Evolutionary conservation across 1,140 invertebrate species (phyloP).

Genomic region (Cyphomyrmex costatus): DNA sequence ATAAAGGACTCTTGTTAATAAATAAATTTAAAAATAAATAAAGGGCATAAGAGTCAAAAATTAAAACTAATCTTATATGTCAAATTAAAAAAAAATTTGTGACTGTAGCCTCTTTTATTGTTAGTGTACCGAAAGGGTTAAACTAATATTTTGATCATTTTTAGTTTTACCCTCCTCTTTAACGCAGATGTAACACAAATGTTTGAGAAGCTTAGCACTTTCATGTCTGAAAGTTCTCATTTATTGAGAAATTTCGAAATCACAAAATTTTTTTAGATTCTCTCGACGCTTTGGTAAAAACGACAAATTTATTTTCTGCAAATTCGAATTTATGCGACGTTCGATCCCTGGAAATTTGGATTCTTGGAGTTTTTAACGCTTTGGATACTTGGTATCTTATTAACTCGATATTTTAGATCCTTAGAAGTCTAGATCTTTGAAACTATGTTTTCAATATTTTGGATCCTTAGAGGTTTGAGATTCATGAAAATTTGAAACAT

Average conservation of each 20-base stretch:
- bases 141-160: background rate
- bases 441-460: constrained; percentile 28
- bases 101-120: background rate
- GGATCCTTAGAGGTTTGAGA: constrained; percentile 23
- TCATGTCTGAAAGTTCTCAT: background rate
- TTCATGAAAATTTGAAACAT: background rate
- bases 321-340: background rate
- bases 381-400: constrained; percentile 49
- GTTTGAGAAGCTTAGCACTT: background rate
- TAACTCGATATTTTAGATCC: constrained; percentile 16
- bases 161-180: background rate
- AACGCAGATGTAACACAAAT: background rate
- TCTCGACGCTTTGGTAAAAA: background rate
- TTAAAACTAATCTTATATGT: too few species aligned
- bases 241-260: background rate
- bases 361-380: constrained; percentile 39
- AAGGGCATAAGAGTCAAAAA: too few species aligned
- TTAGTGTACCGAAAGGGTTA: background rate
- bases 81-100: background rate
- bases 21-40: too few species aligned
- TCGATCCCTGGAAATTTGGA: constrained; percentile 8
- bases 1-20: too few species aligned
- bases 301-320: background rate
- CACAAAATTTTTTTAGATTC: background rate
- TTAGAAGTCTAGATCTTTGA: constrained; percentile 45